Evolutionary conservation across 1,140 invertebrate genomes (phyloP).

Genomic region (Dinothrombium tinctorium): DNA sequence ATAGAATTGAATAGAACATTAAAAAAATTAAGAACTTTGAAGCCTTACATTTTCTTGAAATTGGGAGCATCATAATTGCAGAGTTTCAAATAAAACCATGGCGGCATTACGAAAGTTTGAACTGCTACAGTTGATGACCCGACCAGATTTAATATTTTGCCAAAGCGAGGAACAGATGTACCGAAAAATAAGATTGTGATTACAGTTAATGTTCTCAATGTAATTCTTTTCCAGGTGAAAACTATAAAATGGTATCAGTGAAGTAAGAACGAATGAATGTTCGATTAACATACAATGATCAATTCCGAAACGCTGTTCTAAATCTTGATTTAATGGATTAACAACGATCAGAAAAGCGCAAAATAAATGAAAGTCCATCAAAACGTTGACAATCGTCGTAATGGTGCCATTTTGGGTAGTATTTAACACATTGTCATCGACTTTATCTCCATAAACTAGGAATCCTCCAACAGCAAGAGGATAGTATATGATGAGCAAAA

Average conservation of each 20-base stretch:
- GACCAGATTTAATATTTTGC: constrained; percentile 63
- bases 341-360: constrained; percentile 35
- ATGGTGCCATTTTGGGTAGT: constrained; percentile 25
- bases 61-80: constrained; percentile 11
- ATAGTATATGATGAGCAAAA: constrained; percentile 30
- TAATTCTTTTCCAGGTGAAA: constrained; percentile 47
- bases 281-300: constrained; percentile 32
- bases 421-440: constrained; percentile 28
- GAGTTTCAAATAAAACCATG: constrained; percentile 47
- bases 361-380: constrained; percentile 29
- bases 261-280: constrained; percentile 3
- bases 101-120: constrained; percentile 57
- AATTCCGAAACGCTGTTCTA: constrained; percentile 37
- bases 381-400: constrained; percentile 28
- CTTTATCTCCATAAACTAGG: constrained; percentile 30
- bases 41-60: constrained; percentile 16
- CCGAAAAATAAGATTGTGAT: constrained; percentile 45
- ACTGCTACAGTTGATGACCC: constrained; percentile 62
- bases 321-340: constrained; percentile 36
- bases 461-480: constrained; percentile 30
- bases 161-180: constrained; percentile 58
- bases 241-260: constrained; percentile 26
- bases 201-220: constrained; percentile 41
- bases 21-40: neutral
- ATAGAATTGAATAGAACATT: neutral